Percentiles rank a stretch among this genome's conserved stretches.
phyloP scores from a whole-genome alignment of 2,797 vertebrate genomes.

The Anguilla marmorata region DNA sequence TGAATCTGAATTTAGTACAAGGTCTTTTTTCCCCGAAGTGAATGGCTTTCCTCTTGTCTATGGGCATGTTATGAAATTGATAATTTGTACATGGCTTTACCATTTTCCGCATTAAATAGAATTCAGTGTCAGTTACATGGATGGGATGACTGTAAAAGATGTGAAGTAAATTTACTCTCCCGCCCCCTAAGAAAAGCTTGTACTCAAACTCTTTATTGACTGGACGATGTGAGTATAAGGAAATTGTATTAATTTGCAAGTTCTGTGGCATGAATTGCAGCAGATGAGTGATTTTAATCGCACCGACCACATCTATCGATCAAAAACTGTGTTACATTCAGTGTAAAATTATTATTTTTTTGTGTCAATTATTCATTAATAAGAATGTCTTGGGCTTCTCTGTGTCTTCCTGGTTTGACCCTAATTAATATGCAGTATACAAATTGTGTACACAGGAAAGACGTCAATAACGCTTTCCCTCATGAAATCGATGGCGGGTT shows the following conservation, averaged over 20 bases:
- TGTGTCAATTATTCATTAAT: constrained; percentile 78
- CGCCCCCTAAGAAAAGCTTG: constrained; percentile 41
- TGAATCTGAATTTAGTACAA: not conserved
- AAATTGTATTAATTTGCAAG: constrained; percentile 46
- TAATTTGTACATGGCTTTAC: not conserved
- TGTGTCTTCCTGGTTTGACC: constrained; percentile 72
- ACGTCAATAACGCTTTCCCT: constrained; percentile 57
- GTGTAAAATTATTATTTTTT: constrained; percentile 71
- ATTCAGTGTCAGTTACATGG: constrained; percentile 36
- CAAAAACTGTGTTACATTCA: constrained; percentile 61
- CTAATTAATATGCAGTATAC: constrained; percentile 61
- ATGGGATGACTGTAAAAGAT: constrained; percentile 45
- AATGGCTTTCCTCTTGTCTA: not conserved
- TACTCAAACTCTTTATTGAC: constrained; percentile 46
- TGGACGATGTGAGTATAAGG: constrained; percentile 48
- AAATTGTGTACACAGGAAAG: constrained; percentile 57
- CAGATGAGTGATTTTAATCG: constrained; percentile 66
- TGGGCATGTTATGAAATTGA: not conserved
- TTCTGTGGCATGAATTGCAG: constrained; percentile 52
- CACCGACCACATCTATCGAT: constrained; percentile 66
- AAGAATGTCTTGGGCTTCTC: constrained; percentile 68
- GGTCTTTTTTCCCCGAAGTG: not conserved
- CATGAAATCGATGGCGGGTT: constrained; percentile 58
- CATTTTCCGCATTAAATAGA: constrained; percentile 2
- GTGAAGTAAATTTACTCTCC: constrained; percentile 36